These are phyloP conservation scores for Megaceryle torquata DNA, from an alignment of 2,113 vertebrate genomes.

Conservation along the genomic window DNA sequence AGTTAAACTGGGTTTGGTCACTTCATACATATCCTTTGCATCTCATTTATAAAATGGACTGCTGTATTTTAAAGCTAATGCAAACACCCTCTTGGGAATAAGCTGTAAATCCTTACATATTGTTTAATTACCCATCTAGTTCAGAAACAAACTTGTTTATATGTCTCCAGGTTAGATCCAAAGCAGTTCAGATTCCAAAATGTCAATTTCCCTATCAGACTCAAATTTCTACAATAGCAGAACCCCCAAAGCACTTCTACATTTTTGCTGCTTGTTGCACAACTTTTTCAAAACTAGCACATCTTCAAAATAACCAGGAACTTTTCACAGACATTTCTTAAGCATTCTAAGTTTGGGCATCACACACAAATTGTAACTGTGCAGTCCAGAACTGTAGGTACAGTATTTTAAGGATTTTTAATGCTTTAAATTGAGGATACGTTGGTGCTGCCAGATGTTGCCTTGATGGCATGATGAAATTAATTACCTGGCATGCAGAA, in stretches of 20 bases:
- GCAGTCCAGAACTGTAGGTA: background rate
- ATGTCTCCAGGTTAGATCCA: background rate
- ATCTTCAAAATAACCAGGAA: background rate
- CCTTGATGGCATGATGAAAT: background rate
- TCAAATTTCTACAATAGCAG: background rate
- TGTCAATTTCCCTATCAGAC: background rate
- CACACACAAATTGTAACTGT: background rate
- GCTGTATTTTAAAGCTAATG: background rate
- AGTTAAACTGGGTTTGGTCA: background rate
- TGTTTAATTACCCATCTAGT: background rate
- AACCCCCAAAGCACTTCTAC: background rate
- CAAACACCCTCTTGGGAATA: background rate
- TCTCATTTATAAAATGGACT: background rate
- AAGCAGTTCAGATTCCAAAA: background rate
- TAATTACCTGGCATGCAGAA: background rate
- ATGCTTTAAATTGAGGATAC: background rate
- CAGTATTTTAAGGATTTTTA: background rate
- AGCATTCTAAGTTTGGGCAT: background rate
- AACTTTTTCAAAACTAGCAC: background rate
- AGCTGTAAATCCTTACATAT: background rate
- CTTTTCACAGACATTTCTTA: background rate
- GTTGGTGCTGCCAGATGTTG: background rate
- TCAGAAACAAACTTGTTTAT: background rate
- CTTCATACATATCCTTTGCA: background rate
- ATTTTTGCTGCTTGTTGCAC: background rate